phyloP scores from a whole-genome alignment of 2,113 vertebrate species.

The Boulengeromyrus knoepffleri region DNA sequence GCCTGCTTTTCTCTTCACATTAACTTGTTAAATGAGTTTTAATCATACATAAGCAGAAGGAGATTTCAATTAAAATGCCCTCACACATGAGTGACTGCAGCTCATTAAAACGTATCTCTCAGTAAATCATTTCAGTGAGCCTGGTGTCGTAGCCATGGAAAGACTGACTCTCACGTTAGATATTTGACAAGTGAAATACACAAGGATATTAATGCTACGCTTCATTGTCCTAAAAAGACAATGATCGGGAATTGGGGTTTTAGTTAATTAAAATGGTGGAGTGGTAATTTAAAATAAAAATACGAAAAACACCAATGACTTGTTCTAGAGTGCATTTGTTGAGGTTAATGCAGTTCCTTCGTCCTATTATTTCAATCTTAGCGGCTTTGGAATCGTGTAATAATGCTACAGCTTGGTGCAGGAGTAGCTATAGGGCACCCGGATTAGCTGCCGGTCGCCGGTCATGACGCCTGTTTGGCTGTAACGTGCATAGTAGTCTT shows the following conservation, averaged over 20 bases:
- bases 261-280: neutral
- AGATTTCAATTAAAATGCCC: slow-evolving; percentile 91
- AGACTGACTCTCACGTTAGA: slow-evolving; percentile 63
- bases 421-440: too few species aligned
- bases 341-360: neutral
- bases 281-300: neutral
- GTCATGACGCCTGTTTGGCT: neutral
- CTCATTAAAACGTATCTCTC: slow-evolving; percentile 85
- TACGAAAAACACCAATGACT: neutral
- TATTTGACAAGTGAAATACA: slow-evolving; percentile 43
- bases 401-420: too few species aligned
- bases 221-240: slow-evolving; percentile 23
- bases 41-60: slow-evolving; percentile 84
- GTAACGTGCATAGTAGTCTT: neutral
- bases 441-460: too few species aligned
- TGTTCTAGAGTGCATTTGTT: neutral
- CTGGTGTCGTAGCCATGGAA: slow-evolving; percentile 74
- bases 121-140: slow-evolving; percentile 82
- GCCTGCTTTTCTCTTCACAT: slow-evolving; percentile 70
- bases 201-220: slow-evolving; percentile 27
- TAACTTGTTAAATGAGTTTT: slow-evolving; percentile 84
- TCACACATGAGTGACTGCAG: slow-evolving; percentile 80
- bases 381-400: too few species aligned
- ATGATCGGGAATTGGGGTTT: neutral
- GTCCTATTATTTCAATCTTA: neutral